phyloP scores from a whole-genome alignment of 2,113 vertebrate genomes.

The Nipponia nippon region DNA sequence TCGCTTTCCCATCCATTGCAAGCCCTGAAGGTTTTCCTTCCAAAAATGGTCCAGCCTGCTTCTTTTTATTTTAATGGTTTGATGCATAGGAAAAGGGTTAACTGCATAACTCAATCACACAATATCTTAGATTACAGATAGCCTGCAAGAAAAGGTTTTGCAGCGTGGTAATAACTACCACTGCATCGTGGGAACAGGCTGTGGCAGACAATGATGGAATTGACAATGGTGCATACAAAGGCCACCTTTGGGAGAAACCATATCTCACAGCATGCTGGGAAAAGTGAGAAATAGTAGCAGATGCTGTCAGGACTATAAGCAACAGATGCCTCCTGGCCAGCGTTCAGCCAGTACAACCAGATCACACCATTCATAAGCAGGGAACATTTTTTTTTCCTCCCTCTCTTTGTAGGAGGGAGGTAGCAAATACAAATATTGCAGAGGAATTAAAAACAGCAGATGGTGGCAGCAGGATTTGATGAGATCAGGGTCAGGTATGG shows the following conservation, averaged over 20 bases:
- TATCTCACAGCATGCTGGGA: conserved; percentile 87
- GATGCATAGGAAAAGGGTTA: conserved; percentile 52
- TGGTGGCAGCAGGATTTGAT: conserved; percentile 78
- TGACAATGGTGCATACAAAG: conserved; percentile 86
- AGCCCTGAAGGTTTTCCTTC: not conserved
- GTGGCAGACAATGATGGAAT: conserved; percentile 82
- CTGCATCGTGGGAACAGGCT: conserved; percentile 82
- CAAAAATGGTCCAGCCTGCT: not conserved
- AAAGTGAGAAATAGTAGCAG: conserved; percentile 89
- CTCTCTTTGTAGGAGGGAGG: conserved; percentile 70
- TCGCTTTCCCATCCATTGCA: not conserved
- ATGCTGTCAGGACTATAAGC: conserved; percentile 86
- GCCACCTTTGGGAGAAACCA: conserved; percentile 90
- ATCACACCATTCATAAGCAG: conserved; percentile 70
- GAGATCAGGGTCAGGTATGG: conserved; percentile 77
- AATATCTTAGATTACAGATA: conserved; percentile 69
- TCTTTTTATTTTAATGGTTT: conserved; percentile 30
- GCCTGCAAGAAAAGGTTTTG: conserved; percentile 60
- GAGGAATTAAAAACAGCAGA: conserved; percentile 80
- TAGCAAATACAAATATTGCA: conserved; percentile 78
- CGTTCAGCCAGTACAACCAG: conserved; percentile 80
- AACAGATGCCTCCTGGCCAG: conserved; percentile 93
- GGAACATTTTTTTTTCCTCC: conserved; percentile 55
- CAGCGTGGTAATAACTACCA: conserved; percentile 68
- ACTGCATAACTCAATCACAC: conserved; percentile 47